Evolutionary conservation across 2,797 vertebrate genomes (phyloP).

Genomic region (Macropodus opercularis): DNA sequence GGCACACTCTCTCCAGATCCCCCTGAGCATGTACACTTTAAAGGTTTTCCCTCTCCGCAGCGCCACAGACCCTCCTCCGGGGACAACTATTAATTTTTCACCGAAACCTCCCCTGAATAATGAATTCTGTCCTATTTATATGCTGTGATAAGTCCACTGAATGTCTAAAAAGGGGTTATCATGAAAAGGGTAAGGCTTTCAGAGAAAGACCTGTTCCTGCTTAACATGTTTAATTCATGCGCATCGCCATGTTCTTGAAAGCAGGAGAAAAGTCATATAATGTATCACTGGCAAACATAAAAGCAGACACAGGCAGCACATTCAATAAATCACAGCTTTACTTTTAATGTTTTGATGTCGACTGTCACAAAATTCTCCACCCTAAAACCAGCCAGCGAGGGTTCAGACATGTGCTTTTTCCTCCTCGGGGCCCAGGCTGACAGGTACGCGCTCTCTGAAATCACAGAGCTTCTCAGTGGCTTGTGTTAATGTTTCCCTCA

Average conservation of each 20-base stretch:
- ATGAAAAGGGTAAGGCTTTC: constrained; percentile 77
- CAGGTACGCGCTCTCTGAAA: constrained; percentile 66
- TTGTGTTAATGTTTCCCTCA: constrained; percentile 77
- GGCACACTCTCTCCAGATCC: constrained; percentile 64
- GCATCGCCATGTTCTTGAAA: constrained; percentile 68
- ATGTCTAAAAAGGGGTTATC: constrained; percentile 80
- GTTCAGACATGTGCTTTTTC: constrained; percentile 72
- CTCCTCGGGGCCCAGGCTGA: constrained; percentile 60
- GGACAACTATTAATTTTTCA: constrained; percentile 82
- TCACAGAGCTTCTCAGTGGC: constrained; percentile 69
- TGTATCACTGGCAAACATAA: constrained; percentile 73
- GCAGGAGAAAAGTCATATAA: constrained; percentile 67
- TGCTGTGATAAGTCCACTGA: constrained; percentile 76
- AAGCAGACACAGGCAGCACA: constrained; percentile 67
- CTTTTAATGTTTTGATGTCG: constrained; percentile 74
- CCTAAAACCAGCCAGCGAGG: constrained; percentile 60
- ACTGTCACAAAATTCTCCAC: constrained; percentile 70
- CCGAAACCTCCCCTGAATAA: constrained; percentile 80
- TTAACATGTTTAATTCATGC: constrained; percentile 80
- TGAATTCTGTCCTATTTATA: constrained; percentile 82
- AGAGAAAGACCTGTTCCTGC: constrained; percentile 73
- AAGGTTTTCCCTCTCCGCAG: constrained; percentile 73
- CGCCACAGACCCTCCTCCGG: constrained; percentile 69
- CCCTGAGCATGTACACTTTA: constrained; percentile 75
- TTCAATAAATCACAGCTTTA: constrained; percentile 76